Base-by-base conservation (phyloP, 1,140 invertebrate genomes). In the Augochlora pura region DNA sequence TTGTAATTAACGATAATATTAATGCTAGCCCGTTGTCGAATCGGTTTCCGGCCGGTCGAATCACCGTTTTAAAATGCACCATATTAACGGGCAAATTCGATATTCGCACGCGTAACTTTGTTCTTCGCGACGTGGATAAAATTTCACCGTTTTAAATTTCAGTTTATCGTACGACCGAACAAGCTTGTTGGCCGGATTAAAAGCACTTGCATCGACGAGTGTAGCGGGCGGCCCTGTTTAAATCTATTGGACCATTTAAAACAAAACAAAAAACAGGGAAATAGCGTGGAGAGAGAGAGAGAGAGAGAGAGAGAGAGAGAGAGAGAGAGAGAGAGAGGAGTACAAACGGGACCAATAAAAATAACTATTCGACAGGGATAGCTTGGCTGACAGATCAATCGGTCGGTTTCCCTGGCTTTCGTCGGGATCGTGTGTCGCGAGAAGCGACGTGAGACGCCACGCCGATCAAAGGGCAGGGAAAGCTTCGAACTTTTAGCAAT, bases 401-500 rank as follows among this genome's bases (percentile, higher is more conserved):
- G 32, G 32, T 4, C 32, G 32, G 4, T 1, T 4, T 4, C 1
- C 16, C 18, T 21, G 5, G 21, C 49, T 65, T 54, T 38, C n/a
- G 25, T 10, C 16, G 23, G 25, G 38, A 18, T 42, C 9, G 4
- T 23, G 64, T 3, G 64, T 10, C 32, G n/a, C 27, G 60, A 63
- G 60, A 27, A 23, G n/a, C 39, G 39, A 23, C 46, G n/a, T 12
- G 32, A 32, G 32, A 32, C 32, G 38, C 8, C 2, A 1, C 2
- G 27, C 4, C 23, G 54, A 70, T 70, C 57, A 32, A 62, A 38
- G 27, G 18, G 8, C 9, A 7, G 21, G n/a, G 32, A 32, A 12
- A 46, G 16, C 14, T 16, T 16, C 10, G 10, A 77, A 71, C 16
- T 77, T 77, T 77, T 54, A 16, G 76, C 46, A 42, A 72, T 71